Evolutionary conservation across 2,888 invertebrate species (phyloP), one percentile per base, ranked within the genome.

Genomic region (Coremacera marginata): DNA sequence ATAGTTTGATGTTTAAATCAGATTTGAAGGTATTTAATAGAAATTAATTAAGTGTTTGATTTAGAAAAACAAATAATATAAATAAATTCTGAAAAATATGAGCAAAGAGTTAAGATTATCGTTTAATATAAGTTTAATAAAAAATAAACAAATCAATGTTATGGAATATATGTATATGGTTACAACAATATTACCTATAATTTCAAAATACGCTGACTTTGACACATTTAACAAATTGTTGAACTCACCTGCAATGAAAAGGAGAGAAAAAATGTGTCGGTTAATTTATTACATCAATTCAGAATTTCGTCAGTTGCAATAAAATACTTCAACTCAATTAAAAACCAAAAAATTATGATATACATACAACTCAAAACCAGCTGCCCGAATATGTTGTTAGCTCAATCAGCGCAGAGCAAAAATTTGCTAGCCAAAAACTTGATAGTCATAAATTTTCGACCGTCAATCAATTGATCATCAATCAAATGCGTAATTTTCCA

Each of bases 391-490:
- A 55, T 55, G 55, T 55, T 55, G 55, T 55, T 7, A 22, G n/a
- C 19, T 19, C 55, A 19, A n/a, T 8, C n/a, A 55, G 22, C 7
- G 51, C 27, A 68, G 51, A 68, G 27, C 27, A 22, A 19, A 19
- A 55, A 55, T 22, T 55, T 55, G 19, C 9, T 55, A 19, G 11
- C 22, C n/a, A 5, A 55, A 19, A 55, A n/a, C 19, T 31, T 63
- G 55, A 73, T 63, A 62, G 27, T 27, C 27, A 62, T 62, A 73
- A 62, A 62, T 73, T 49, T 16, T 22, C 22, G 62, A 49, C 62
- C 62, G 72, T 73, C 72, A 73, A 73, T 62, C 72, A 49, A 49
- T 62, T 62, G 72, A 72, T 62, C 60, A 72, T 72, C 72, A 72
- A 72, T 73, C 72, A 73, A 62, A 51, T 73, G 11, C 14, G 51